A percentile compares a stretch with the other conserved stretches of the same genome.
Evolutionary conservation across 2,888 invertebrate species (phyloP).

Genomic region (Pachycephus smyrnensis): DNA sequence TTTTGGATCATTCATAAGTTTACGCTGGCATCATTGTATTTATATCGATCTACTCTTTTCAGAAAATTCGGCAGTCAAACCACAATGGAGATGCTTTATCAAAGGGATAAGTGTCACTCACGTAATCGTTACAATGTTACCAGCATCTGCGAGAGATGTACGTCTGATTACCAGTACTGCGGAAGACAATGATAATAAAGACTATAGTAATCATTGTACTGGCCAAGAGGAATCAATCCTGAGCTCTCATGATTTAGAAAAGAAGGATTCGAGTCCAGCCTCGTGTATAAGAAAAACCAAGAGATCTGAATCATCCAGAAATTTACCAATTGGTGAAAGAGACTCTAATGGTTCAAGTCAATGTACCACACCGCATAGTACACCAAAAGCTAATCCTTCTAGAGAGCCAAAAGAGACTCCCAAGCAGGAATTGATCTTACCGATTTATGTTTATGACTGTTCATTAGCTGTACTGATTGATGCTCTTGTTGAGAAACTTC

Average conservation of each 20-base stretch:
- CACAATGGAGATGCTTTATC: slow-evolving; percentile 77
- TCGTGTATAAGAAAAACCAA: slow-evolving; percentile 29
- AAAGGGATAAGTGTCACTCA: slow-evolving; percentile 74
- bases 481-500: slow-evolving; percentile 66
- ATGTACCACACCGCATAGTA: slow-evolving; percentile 35
- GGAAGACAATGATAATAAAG: slow-evolving; percentile 27
- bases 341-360: slow-evolving; percentile 41
- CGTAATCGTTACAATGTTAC: slow-evolving; percentile 76
- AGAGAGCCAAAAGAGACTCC: background rate
- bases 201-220: background rate
- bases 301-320: slow-evolving; percentile 26
- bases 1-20: slow-evolving; percentile 28
- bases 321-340: slow-evolving; percentile 26
- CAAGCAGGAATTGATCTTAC: slow-evolving; percentile 65
- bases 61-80: slow-evolving; percentile 34
- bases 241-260: slow-evolving; percentile 8
- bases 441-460: slow-evolving; percentile 79
- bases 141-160: slow-evolving; percentile 72
- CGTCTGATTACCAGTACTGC: slow-evolving; percentile 44
- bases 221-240: background rate
- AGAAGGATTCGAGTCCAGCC: slow-evolving; percentile 24
- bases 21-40: background rate
- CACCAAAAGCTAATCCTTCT: slow-evolving; percentile 33
- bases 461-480: slow-evolving; percentile 72
- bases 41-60: slow-evolving; percentile 11